Conservation (phyloP, 2,888 invertebrate species). For the Anoplius nigerrimus region DNA sequence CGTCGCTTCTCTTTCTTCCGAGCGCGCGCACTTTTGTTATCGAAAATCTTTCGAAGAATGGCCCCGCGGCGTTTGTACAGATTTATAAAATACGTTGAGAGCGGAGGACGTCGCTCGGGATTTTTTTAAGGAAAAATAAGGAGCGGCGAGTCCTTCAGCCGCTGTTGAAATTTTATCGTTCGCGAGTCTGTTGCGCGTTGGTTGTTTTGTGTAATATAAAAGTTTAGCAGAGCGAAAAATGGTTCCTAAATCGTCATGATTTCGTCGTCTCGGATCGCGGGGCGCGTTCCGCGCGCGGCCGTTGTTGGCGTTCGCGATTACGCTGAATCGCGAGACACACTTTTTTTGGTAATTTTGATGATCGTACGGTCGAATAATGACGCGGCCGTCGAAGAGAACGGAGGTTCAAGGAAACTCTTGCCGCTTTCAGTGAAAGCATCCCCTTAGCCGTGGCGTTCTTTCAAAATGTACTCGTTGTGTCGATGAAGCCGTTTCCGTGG, state of each 20-base stretch:
- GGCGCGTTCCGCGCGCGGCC: background rate
- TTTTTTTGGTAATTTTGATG: conserved; percentile 2
- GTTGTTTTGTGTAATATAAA: too few species aligned
- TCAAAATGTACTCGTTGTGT: conserved; percentile 59
- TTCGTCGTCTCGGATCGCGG: background rate
- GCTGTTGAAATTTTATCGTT: too few species aligned
- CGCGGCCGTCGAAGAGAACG: conserved; percentile 36
- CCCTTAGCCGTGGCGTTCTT: conserved; percentile 56
- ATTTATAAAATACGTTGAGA: too few species aligned
- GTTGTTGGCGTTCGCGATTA: background rate
- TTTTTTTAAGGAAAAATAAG: too few species aligned
- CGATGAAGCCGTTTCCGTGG: conserved; percentile 34
- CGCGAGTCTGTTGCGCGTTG: too few species aligned
- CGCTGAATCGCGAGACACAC: background rate
- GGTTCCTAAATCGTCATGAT: background rate
- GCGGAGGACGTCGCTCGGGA: too few species aligned
- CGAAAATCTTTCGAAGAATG: background rate
- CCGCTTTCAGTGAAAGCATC: conserved; percentile 69
- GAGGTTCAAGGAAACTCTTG: conserved; percentile 45
- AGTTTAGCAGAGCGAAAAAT: too few species aligned
- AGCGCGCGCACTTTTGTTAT: background rate
- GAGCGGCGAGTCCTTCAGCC: too few species aligned
- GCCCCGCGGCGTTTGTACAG: too few species aligned
- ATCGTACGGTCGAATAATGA: conserved; percentile 12
- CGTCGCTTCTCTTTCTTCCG: background rate